Evolutionary conservation across 2,113 vertebrate genomes (phyloP).

Genomic region (Sula dactylatra): DNA sequence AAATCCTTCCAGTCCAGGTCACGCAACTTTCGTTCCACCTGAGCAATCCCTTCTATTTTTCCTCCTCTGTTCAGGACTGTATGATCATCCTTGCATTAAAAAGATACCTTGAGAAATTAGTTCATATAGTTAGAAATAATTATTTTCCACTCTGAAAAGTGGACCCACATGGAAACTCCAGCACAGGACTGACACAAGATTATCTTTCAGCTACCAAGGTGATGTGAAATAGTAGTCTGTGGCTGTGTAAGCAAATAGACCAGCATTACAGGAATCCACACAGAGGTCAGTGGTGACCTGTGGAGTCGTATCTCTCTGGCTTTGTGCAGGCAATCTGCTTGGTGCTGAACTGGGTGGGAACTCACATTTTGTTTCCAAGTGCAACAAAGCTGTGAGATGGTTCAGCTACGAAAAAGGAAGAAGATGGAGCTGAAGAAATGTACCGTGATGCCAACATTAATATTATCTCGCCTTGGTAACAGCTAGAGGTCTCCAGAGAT

Average conservation of each 20-base stretch:
- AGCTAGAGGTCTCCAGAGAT: not conserved
- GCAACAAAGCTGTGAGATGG: not conserved
- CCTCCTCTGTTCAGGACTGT: not conserved
- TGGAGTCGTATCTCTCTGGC: not conserved
- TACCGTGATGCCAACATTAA: not conserved
- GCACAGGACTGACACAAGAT: not conserved
- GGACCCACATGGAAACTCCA: not conserved
- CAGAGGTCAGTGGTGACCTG: not conserved
- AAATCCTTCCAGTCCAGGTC: not conserved
- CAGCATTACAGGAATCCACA: not conserved
- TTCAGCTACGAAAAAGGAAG: not conserved
- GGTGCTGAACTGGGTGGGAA: not conserved
- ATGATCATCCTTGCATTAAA: not conserved
- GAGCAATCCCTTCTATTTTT: not conserved
- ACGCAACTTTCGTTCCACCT: not conserved
- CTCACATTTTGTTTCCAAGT: not conserved
- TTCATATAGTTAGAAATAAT: not conserved
- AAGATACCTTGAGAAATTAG: not conserved
- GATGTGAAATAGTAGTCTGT: not conserved
- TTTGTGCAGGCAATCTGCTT: not conserved
- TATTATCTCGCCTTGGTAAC: not conserved
- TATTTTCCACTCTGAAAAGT: not conserved
- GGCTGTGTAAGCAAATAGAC: constrained; percentile 16
- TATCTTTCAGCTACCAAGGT: not conserved
- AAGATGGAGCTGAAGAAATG: not conserved